Base-by-base conservation (phyloP, 2,797 vertebrate genomes). In the Rhinella marina region DNA sequence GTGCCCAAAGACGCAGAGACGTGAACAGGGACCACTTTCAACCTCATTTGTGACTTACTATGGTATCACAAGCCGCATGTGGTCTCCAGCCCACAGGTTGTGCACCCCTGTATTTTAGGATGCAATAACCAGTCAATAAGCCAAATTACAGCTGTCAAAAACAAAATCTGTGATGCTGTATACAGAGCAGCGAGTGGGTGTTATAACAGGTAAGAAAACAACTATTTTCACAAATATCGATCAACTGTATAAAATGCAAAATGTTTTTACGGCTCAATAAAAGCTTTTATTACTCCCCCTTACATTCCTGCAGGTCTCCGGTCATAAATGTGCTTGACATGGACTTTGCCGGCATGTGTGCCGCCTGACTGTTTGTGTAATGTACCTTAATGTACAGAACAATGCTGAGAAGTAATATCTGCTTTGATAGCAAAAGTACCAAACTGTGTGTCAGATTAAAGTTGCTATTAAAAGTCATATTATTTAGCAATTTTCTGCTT, bases 371-470 rank as follows among this genome's bases (percentile, higher is more conserved):
- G 82, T 84, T 84, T 72, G 54, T 52, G 68, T 84, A 79, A 57
- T 73, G 70, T 41, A 14, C 54, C 54, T 84, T 84, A 84, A 41
- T 84, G 82, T 57, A 73, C 52, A 84, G 68, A 73, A 73, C 68
- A 7, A 84, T 73, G 82, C 68, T 75, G 52, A 57, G 27, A 29
- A 57, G 56, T 79, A 79, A 57, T 84, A 84, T 84, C 82, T 73
- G 50, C 82, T 73, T 41, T 73, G 27, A 59, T 70, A 75, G 68
- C 68, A 73, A 16, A 84, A 75, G 52, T 73, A 73, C 68, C 82
- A 84, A 79, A 84, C 82, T 84, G 82, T 73, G 82, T 75, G 52
- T 57, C 54, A 73, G 66, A 84, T 84, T 54, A 84, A 73, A 73
- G 54, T 32, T 75, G 68, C 82, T 59, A 84, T 84, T 84, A 84